Evolutionary conservation across 2,797 vertebrate genomes (phyloP).

Genomic region (Argyrosomus regius): DNA sequence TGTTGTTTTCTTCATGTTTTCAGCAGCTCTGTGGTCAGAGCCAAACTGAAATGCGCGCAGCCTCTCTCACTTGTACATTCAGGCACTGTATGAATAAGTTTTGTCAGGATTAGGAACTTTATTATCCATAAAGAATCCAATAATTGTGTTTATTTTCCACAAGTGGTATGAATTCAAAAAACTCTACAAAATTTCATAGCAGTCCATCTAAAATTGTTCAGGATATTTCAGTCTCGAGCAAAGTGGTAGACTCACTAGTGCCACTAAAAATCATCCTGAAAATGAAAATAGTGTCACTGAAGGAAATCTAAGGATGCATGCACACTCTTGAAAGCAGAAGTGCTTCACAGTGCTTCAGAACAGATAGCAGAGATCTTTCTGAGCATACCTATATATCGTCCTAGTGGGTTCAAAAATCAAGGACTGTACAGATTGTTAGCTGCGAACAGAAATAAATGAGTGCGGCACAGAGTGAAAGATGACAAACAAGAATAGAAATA

Average conservation of each 20-base stretch:
- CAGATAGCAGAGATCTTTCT: conserved; percentile 5
- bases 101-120: background rate
- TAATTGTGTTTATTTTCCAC: background rate
- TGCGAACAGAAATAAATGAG: background rate
- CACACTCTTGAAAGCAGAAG: background rate
- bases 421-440: background rate
- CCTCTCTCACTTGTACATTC: background rate
- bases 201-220: background rate
- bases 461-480: background rate
- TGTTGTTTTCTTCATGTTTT: conserved; percentile 9
- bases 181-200: background rate
- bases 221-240: background rate
- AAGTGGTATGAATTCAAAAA: background rate
- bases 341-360: conserved; percentile 18
- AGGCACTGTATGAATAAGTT: background rate
- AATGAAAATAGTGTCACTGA: background rate
- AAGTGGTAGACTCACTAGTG: background rate
- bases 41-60: background rate
- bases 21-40: conserved; percentile 8
- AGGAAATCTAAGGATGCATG: background rate
- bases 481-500: conserved; percentile 1
- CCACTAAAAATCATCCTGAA: background rate
- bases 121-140: no score
- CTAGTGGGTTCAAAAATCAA: background rate
- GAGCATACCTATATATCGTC: background rate